A percentile compares a stretch with the other conserved stretches of the same genome.
These are phyloP conservation scores for Psittacara wagleri DNA, from an alignment of 2,113 vertebrate species.

Conservation along the genomic window DNA sequence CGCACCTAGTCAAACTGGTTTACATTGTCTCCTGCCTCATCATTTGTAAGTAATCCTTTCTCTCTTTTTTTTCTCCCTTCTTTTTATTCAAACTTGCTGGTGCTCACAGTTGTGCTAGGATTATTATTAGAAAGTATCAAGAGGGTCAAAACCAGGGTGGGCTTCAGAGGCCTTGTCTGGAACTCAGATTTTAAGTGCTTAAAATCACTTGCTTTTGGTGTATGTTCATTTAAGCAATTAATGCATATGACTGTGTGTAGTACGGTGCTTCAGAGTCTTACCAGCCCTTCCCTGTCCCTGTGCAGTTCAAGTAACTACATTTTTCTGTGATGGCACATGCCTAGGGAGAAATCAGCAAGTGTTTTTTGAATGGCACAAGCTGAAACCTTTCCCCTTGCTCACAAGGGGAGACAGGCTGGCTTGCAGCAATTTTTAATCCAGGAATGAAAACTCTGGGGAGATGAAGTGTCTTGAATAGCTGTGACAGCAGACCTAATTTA, in stretches of 20 bases:
- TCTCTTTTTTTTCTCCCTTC: not conserved
- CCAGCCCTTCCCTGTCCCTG: not conserved
- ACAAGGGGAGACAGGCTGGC: not conserved
- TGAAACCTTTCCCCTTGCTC: not conserved
- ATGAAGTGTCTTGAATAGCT: not conserved
- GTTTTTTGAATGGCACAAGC: not conserved
- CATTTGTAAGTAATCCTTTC: not conserved
- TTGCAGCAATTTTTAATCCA: not conserved
- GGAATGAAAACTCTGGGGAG: not conserved
- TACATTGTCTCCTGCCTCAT: not conserved
- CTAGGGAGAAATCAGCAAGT: not conserved
- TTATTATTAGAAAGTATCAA: not conserved
- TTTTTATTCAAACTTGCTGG: not conserved
- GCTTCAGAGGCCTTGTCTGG: not conserved
- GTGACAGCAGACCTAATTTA: not conserved
- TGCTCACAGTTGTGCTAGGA: not conserved
- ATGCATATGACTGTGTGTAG: not conserved
- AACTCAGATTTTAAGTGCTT: not conserved
- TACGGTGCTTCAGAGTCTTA: not conserved
- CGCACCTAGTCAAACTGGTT: conserved; percentile 36
- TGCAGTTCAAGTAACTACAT: accelerated
- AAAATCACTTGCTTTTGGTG: not conserved
- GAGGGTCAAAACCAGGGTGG: not conserved
- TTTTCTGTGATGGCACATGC: not conserved
- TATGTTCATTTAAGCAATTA: not conserved